phyloP scores from a whole-genome alignment of 2,797 vertebrate genomes.

The Jordanella pulchra region DNA sequence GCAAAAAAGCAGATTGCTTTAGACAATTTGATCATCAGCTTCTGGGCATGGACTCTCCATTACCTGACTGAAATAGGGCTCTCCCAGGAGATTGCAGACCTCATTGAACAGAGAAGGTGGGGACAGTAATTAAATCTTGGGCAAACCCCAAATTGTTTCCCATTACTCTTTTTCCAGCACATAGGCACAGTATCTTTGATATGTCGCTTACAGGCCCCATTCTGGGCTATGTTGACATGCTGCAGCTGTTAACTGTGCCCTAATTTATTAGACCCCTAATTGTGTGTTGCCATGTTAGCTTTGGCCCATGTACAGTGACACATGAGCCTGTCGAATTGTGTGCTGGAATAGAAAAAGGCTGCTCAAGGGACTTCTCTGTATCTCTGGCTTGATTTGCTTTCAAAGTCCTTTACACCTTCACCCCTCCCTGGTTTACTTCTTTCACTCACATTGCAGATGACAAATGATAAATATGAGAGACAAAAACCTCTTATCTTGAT shows the following conservation, averaged over 20 bases:
- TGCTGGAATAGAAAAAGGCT: constrained; percentile 39
- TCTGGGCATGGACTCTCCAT: constrained; percentile 69
- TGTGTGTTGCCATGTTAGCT: constrained; percentile 67
- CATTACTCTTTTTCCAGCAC: constrained; percentile 76
- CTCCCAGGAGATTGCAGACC: constrained; percentile 75
- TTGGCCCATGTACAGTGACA: constrained; percentile 65
- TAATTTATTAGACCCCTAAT: constrained; percentile 71
- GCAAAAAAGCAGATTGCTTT: constrained; percentile 72
- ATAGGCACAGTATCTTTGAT: constrained; percentile 60
- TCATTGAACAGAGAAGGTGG: constrained; percentile 82
- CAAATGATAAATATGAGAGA: neutral
- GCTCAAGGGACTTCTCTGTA: constrained; percentile 40
- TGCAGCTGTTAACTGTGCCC: constrained; percentile 56
- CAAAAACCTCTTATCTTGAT: neutral
- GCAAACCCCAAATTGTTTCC: constrained; percentile 79
- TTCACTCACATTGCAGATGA: neutral
- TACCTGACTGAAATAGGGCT: constrained; percentile 78
- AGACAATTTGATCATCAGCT: constrained; percentile 78
- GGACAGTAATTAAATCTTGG: constrained; percentile 82
- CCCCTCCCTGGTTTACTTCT: neutral
- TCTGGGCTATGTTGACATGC: constrained; percentile 49
- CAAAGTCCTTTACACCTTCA: constrained; percentile 22
- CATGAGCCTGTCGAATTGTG: constrained; percentile 49
- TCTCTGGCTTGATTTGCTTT: constrained; percentile 18
- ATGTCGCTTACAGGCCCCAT: constrained; percentile 59